Evolutionary conservation across 2,888 invertebrate species (phyloP).

Genomic region (Callimorpha dominula): DNA sequence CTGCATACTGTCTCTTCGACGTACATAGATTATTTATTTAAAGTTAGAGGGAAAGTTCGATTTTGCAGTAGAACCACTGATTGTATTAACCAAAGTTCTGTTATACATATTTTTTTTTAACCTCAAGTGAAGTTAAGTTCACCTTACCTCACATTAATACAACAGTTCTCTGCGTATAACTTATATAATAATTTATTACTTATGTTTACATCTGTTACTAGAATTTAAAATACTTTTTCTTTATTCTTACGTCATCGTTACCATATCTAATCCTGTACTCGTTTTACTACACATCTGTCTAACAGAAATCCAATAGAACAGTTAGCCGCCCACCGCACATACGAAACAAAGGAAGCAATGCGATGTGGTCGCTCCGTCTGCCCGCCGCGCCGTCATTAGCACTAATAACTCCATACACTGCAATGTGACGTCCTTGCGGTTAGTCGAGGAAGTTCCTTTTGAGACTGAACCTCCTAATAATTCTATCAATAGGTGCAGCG

Average conservation of each 20-base stretch:
- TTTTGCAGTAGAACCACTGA: too few relatives aligned
- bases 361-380: constrained; percentile 67
- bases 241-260: neutral
- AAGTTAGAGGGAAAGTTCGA: too few relatives aligned
- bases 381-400: constrained; percentile 75
- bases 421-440: constrained; percentile 76
- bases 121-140: too few relatives aligned
- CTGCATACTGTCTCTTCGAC: too few relatives aligned
- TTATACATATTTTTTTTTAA: too few relatives aligned
- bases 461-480: constrained; percentile 70
- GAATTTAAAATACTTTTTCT: too few relatives aligned
- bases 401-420: constrained; percentile 80
- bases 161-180: too few relatives aligned
- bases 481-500: constrained; percentile 79
- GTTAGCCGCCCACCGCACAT: constrained; percentile 31
- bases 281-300: neutral
- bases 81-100: too few relatives aligned
- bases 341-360: constrained; percentile 68
- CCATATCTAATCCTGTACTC: neutral
- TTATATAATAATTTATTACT: too few relatives aligned
- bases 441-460: constrained; percentile 68
- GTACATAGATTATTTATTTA: too few relatives aligned
- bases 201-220: too few relatives aligned
- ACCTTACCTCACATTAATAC: too few relatives aligned
- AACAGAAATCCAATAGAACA: constrained; percentile 11